Evolutionary conservation across 2,888 invertebrate genomes (phyloP).

Genomic region (Ommatoiulus sabulosus): DNA sequence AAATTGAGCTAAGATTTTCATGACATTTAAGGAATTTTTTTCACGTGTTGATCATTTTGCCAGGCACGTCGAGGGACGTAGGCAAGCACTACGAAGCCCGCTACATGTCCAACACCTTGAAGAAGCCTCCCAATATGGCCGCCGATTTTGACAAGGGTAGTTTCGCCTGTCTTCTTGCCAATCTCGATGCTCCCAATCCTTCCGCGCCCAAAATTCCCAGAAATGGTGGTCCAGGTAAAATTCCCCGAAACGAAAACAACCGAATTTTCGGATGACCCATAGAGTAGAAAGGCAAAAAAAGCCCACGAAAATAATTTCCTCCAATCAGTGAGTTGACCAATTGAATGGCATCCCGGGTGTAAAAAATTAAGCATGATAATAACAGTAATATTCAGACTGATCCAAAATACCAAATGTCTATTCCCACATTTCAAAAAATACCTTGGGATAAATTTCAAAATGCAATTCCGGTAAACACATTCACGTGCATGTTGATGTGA

Average conservation of each 20-base stretch:
- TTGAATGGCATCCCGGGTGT: neutral
- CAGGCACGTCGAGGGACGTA: neutral
- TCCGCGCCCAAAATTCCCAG: slow-evolving; percentile 55
- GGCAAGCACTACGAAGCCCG: slow-evolving; percentile 59
- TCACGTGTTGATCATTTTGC: neutral
- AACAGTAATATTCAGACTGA: no score
- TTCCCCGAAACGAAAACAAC: neutral
- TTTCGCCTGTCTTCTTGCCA: slow-evolving; percentile 58
- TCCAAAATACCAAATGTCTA: no score
- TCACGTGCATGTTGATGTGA: no score
- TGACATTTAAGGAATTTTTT: neutral
- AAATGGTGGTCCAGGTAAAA: slow-evolving; percentile 51
- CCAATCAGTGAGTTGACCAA: neutral
- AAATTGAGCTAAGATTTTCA: neutral
- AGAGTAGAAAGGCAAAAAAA: neutral
- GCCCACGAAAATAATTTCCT: neutral
- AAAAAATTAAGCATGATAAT: no score
- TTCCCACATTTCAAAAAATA: no score
- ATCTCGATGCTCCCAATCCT: slow-evolving; percentile 23
- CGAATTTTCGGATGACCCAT: neutral
- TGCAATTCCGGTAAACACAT: no score
- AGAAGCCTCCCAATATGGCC: slow-evolving; percentile 54
- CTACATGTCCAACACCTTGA: slow-evolving; percentile 48
- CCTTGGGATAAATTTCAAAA: no score
- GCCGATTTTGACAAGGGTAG: slow-evolving; percentile 60